A percentile compares a stretch with the other conserved stretches of the same genome.
Evolutionary conservation across 2,113 vertebrate genomes (phyloP).

Genomic region (Catagonus wagneri): DNA sequence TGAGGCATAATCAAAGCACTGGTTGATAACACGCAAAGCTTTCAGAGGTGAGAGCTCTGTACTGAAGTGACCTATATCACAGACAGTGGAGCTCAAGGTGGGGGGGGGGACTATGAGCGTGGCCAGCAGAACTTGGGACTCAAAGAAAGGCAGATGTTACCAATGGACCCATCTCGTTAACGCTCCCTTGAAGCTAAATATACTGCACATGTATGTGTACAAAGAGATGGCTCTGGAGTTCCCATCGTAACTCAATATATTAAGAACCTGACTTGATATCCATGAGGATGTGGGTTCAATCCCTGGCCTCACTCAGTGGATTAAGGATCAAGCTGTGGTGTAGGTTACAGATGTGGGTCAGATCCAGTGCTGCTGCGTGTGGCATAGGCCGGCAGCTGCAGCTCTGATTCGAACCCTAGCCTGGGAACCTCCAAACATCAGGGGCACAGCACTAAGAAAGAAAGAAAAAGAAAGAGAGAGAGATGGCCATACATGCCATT

Average conservation of each 20-base stretch:
- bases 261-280: no score
- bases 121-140: not conserved
- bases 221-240: not conserved
- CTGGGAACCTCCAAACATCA: no score
- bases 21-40: not conserved
- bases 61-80: not conserved
- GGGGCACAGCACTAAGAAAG: no score
- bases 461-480: not conserved
- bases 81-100: not conserved
- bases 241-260: no score
- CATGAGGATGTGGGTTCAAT: no score
- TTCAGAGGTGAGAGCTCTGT: not conserved
- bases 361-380: no score
- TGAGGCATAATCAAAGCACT: not conserved
- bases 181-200: not conserved
- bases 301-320: no score
- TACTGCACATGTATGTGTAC: not conserved
- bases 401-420: no score
- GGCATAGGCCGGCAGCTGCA: no score
- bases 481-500: not conserved
- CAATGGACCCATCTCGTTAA: not conserved
- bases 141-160: not conserved
- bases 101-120: not conserved
- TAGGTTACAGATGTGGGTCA: no score
- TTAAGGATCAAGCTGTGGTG: no score